Conservation (phyloP, 2,113 vertebrate genomes). For the Hemiscyllium ocellatum region DNA sequence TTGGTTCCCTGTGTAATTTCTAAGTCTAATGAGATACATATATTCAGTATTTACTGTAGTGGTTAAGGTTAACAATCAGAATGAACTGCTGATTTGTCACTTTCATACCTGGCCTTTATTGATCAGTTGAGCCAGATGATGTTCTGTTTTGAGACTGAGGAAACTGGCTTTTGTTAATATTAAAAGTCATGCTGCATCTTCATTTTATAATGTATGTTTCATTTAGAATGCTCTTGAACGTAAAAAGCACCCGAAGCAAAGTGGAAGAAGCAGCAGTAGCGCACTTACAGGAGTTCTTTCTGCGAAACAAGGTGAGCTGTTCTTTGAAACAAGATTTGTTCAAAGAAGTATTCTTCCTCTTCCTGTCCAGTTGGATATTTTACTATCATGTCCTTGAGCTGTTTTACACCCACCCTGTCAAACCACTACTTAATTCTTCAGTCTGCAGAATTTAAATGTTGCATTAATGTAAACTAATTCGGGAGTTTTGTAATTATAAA, state of each 20-base stretch:
- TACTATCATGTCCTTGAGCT: neutral
- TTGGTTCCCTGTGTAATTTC: neutral
- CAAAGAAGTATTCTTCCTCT: neutral
- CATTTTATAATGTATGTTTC: slow-evolving; percentile 12
- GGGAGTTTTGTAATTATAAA: neutral
- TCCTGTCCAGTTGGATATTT: neutral
- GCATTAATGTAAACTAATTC: neutral
- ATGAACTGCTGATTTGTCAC: neutral
- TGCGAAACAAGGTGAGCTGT: slow-evolving; percentile 82
- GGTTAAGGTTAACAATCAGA: neutral
- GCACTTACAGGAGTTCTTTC: slow-evolving; percentile 87
- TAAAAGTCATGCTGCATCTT: neutral
- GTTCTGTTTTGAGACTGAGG: neutral
- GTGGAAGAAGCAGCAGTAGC: slow-evolving; percentile 72
- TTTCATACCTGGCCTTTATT: neutral
- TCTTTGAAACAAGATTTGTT: neutral
- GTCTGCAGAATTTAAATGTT: neutral
- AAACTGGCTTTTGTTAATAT: neutral
- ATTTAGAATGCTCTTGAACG: slow-evolving; percentile 81
- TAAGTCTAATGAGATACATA: neutral
- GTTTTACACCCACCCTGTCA: neutral
- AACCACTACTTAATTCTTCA: neutral
- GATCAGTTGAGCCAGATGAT: neutral
- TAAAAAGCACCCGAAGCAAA: slow-evolving; percentile 72
- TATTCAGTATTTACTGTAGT: neutral